Percentiles rank a stretch among this genome's conserved stretches.
Evolutionary conservation across 2,888 invertebrate genomes (phyloP).

Genomic region (Atrina japonica): DNA sequence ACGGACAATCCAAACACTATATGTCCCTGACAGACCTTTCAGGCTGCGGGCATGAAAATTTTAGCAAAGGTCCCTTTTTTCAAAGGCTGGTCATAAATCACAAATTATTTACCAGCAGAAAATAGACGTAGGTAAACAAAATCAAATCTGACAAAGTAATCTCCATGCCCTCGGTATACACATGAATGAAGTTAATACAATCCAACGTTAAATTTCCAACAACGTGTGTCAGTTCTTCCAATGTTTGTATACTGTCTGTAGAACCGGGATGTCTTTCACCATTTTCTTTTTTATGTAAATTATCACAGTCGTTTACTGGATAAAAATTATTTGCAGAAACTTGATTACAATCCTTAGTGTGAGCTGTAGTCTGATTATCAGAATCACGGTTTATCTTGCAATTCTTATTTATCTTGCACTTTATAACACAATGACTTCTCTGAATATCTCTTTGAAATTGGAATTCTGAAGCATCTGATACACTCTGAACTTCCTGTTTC

Average conservation of each 20-base stretch:
- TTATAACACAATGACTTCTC: constrained; percentile 51
- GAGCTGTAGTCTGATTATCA: neutral
- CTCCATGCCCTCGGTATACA: constrained; percentile 91
- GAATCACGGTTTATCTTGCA: neutral
- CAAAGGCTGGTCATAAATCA: no score
- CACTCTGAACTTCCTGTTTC: constrained; percentile 39
- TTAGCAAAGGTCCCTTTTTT: no score
- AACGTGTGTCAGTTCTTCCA: constrained; percentile 50
- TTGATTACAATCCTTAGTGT: neutral
- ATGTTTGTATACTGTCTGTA: neutral
- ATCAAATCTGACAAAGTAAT: constrained; percentile 92
- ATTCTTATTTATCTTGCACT: constrained; percentile 14
- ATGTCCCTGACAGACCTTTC: no score
- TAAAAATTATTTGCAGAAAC: neutral
- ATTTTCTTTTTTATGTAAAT: no score
- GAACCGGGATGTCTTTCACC: neutral
- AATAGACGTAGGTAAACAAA: constrained; percentile 85
- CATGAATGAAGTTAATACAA: constrained; percentile 82
- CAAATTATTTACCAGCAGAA: constrained; percentile 77
- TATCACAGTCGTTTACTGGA: no score
- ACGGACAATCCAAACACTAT: no score
- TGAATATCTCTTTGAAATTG: constrained; percentile 32
- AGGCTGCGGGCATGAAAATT: no score
- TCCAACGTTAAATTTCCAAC: constrained; percentile 56
- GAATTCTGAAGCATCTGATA: constrained; percentile 25